Base-by-base conservation (phyloP, 2,113 vertebrate species). In the Semnopithecus entellus region DNA sequence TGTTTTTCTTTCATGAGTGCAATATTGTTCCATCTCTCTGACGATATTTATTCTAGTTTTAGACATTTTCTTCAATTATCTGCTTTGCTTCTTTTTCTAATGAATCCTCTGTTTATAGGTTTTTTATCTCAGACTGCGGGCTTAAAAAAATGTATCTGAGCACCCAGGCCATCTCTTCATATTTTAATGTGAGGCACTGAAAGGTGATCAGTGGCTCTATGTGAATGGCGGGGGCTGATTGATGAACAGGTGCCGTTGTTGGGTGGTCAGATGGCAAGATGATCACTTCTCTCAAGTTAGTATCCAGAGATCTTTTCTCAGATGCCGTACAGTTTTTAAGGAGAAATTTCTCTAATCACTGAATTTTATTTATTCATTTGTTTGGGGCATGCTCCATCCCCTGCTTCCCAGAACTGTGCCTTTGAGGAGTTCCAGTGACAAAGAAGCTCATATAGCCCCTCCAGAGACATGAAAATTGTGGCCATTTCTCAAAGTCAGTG, bases 11-110 rank as follows among this genome's bases (percentile, higher is more conserved):
- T 40, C 81, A 23, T 43, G 72, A 88, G 12, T 94, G 2, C 80
- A 70, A 30, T 32, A 48, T 32, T 64, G 64, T 82, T 6, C 14
- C 35, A 45, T 87, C 27, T 94, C 45, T 84, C 40, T 80, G 88
- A 82, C 4, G 25, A 72, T 52, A 79, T 82, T 88, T 80, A 43
- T 50, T 90, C 96, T 81, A 81, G 94, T 84, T 79, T 85, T 23
- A 84, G 61, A 22, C 35, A 68, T 75, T 83, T 84, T 45, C 43
- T 93, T 85, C 25, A 68, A 7, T 68, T 92, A 70, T 50, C 81
- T 66, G 57, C 30, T 84, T 68, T 57, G 40, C 40, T 96, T 16
- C 57, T 86, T 61, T 84, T 84, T 30, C n/a, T n/a, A 20, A 43
- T 76, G 52, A 22, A 87, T 43, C 50, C 5, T 16, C 32, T 78